phyloP scores from a whole-genome alignment of 2,113 vertebrate species.

The Spilogale gracilis region DNA sequence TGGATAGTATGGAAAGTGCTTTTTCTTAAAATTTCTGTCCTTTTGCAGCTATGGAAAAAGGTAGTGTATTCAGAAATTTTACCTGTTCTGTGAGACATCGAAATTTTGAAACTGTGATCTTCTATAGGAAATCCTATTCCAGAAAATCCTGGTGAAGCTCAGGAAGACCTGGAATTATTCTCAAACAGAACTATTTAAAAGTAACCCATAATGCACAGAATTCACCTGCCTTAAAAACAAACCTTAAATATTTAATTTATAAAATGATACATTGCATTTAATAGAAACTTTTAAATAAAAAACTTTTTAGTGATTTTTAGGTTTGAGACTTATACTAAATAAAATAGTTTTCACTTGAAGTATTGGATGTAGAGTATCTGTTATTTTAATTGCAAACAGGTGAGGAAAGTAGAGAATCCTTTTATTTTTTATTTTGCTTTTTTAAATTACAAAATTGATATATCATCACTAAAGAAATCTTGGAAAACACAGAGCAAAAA shows the following conservation, averaged over 20 bases:
- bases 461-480: conserved; percentile 19
- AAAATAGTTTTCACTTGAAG: background rate
- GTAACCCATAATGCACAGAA: background rate
- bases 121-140: background rate
- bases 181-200: conserved; percentile 53
- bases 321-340: background rate
- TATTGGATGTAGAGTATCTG: conserved; percentile 13
- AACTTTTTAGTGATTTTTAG: conserved; percentile 33
- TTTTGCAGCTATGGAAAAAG: background rate
- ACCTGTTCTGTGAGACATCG: background rate
- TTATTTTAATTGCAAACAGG: background rate
- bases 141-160: background rate
- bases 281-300: conserved; percentile 27
- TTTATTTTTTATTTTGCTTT: conserved; percentile 46
- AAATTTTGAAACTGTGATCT: background rate
- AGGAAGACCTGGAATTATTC: conserved; percentile 12
- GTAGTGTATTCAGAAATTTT: background rate
- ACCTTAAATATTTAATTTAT: conserved; percentile 14
- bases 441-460: conserved; percentile 29
- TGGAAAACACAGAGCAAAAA: background rate
- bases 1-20: background rate
- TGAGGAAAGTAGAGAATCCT: background rate
- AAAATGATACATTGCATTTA: background rate
- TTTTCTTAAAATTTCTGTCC: background rate
- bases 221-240: background rate